Evolutionary conservation across 2,113 vertebrate species (phyloP).

Genomic region (Pygoscelis adeliae): DNA sequence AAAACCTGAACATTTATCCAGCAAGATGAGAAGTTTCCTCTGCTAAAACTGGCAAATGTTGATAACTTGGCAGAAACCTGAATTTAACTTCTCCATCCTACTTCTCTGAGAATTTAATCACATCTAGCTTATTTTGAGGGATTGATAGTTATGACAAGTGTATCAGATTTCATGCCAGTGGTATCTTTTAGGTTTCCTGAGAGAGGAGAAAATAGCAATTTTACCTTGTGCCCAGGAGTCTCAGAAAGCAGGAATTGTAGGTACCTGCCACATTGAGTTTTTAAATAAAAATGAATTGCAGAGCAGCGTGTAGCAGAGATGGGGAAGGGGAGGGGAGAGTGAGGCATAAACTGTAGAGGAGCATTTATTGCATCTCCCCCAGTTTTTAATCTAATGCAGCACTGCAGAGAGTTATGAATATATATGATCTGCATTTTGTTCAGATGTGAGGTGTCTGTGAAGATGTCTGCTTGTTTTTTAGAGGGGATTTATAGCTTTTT

Average conservation of each 20-base stretch:
- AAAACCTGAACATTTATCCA: not conserved
- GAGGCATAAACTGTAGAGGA: slow-evolving; percentile 21
- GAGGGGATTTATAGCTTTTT: slow-evolving; percentile 43
- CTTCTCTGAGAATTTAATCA: slow-evolving; percentile 40
- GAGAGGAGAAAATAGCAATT: slow-evolving; percentile 68
- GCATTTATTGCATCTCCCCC: slow-evolving; percentile 50
- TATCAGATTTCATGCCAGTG: slow-evolving; percentile 56
- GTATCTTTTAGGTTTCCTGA: slow-evolving; percentile 65
- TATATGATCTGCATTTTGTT: slow-evolving; percentile 65
- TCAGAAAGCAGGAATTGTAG: slow-evolving; percentile 40
- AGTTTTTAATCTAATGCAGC: slow-evolving; percentile 52
- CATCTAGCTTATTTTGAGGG: slow-evolving; percentile 37
- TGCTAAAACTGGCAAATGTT: not conserved
- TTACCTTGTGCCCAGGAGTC: slow-evolving; percentile 52
- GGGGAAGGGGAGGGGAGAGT: not conserved
- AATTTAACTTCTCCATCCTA: slow-evolving; percentile 13
- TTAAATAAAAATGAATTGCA: slow-evolving; percentile 60
- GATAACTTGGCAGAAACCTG: not conserved
- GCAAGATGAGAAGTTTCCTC: not conserved
- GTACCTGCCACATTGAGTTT: not conserved
- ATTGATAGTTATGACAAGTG: slow-evolving; percentile 50
- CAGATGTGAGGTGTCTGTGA: slow-evolving; percentile 56
- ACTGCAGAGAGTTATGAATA: slow-evolving; percentile 55
- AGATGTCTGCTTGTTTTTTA: slow-evolving; percentile 15
- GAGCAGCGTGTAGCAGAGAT: not conserved